phyloP scores from a whole-genome alignment of 2,888 invertebrate species.

The Scaptomyza flava region DNA sequence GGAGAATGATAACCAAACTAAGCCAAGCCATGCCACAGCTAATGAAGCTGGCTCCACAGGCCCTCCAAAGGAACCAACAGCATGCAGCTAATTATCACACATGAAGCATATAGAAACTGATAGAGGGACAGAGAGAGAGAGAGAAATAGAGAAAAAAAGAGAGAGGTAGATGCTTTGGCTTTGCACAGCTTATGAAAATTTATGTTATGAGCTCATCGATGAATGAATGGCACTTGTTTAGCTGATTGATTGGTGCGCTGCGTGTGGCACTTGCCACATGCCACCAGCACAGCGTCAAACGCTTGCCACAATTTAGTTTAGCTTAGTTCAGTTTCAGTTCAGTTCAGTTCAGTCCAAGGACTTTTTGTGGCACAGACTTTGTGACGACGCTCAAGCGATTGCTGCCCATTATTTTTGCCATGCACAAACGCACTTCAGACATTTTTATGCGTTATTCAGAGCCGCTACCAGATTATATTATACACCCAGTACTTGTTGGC shows the following conservation, averaged over 20 bases:
- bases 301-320: slow-evolving; percentile 17
- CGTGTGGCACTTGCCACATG: slow-evolving; percentile 53
- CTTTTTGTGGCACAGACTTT: slow-evolving; percentile 70
- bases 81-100: slow-evolving; percentile 70
- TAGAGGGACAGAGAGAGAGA: neutral
- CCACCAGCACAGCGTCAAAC: neutral
- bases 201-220: slow-evolving; percentile 73
- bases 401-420: slow-evolving; percentile 68
- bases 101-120: slow-evolving; percentile 38
- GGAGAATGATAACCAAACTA: no score
- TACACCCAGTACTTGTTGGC: slow-evolving; percentile 12
- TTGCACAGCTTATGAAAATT: slow-evolving; percentile 67
- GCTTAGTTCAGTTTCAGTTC: slow-evolving; percentile 3
- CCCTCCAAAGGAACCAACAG: slow-evolving; percentile 38
- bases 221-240: slow-evolving; percentile 35
- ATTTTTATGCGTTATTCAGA: slow-evolving; percentile 59
- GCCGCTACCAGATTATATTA: slow-evolving; percentile 27
- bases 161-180: neutral
- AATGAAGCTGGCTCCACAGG: slow-evolving; percentile 63
- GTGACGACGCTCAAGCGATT: slow-evolving; percentile 59
- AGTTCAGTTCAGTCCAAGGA: slow-evolving; percentile 31
- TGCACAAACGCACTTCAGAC: slow-evolving; percentile 73
- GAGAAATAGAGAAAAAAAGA: neutral
- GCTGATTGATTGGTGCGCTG: slow-evolving; percentile 72
- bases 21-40: slow-evolving; percentile 23